A percentile compares a stretch with the other conserved stretches of the same genome.
Conservation (phyloP, 2,797 vertebrate species). For the Gambusia yucatana region DNA sequence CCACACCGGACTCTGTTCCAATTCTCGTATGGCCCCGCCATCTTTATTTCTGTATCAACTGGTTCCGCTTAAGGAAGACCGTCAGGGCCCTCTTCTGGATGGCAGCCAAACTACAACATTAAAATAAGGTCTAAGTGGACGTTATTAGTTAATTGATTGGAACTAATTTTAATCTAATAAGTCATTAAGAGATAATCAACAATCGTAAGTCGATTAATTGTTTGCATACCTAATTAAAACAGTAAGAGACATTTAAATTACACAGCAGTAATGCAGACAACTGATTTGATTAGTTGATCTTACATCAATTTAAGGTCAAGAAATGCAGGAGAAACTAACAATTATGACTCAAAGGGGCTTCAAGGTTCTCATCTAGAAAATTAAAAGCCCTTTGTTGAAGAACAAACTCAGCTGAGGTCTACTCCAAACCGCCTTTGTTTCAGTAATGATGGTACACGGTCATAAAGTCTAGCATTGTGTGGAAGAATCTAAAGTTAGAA, state of each 20-base stretch:
- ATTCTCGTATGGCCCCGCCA: too few relatives aligned
- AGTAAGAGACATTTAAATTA: background rate
- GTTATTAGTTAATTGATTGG: too few relatives aligned
- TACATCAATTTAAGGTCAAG: background rate
- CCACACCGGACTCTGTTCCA: too few relatives aligned
- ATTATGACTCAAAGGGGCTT: background rate
- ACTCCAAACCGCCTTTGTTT: background rate
- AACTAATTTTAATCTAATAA: too few relatives aligned
- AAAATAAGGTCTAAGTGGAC: too few relatives aligned
- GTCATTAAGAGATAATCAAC: too few relatives aligned
- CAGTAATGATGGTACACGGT: background rate
- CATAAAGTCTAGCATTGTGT: background rate
- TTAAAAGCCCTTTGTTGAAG: background rate
- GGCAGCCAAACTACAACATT: too few relatives aligned
- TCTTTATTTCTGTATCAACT: too few relatives aligned
- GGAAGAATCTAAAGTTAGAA: background rate
- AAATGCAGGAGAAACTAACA: background rate
- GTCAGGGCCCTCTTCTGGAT: too few relatives aligned
- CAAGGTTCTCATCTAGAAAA: background rate
- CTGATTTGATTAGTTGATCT: background rate
- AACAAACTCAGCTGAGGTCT: background rate
- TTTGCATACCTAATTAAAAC: background rate
- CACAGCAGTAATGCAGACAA: background rate
- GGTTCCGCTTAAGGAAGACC: too few relatives aligned
- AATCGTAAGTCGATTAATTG: too few relatives aligned